Base-by-base conservation (phyloP, 2,888 invertebrate genomes). In the Leptothorax acervorum region DNA sequence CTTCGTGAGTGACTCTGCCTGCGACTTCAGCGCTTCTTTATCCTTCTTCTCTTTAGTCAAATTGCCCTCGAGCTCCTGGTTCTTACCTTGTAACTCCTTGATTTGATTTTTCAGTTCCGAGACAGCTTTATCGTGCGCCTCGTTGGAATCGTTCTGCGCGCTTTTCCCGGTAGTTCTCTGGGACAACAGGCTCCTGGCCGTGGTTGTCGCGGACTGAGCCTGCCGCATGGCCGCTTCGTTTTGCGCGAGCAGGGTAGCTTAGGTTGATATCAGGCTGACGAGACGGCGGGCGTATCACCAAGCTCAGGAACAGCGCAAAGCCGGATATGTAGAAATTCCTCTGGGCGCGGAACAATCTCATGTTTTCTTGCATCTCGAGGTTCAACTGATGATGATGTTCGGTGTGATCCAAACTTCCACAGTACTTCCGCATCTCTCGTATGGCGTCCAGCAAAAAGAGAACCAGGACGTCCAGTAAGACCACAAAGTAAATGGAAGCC, bases 281-380 rank as follows among this genome's bases (percentile, higher is more conserved):
- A 99, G 95, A 45, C 99, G 97, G 62, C 98, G 97, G 97, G 62
- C 98, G 97, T 91, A 99, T 98, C 0, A 99, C 98, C 89, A 99
- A 96, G 85, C 98, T 97, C 82, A 99, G 95, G 93, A 99, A 99
- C n/a, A 99, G 96, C 0, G 99, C 96, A 95, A 99, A 99, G 23
- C 99, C 99, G 84, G 99, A 98, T 91, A 99, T 99, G 95, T 99
- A 99, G 94, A 99, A 99, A 95, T 99, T 99, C 79, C 99, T 96
- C 95, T 99, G 99, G 0, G 99, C 99, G 81, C 99, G 96, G 96
- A 99, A 99, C 85, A 99, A 95, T 79, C 99, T 97, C 99, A 99
- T 99, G 93, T 97, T 96, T 23, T 93, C 95, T 95, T 99, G 98
- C 97, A 99, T 98, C 95, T 99, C 99, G 0, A 98, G 96, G 93